Evolutionary conservation across 2,797 vertebrate genomes (phyloP), one percentile per base, ranked within the genome.

Genomic region (Gila robusta): DNA sequence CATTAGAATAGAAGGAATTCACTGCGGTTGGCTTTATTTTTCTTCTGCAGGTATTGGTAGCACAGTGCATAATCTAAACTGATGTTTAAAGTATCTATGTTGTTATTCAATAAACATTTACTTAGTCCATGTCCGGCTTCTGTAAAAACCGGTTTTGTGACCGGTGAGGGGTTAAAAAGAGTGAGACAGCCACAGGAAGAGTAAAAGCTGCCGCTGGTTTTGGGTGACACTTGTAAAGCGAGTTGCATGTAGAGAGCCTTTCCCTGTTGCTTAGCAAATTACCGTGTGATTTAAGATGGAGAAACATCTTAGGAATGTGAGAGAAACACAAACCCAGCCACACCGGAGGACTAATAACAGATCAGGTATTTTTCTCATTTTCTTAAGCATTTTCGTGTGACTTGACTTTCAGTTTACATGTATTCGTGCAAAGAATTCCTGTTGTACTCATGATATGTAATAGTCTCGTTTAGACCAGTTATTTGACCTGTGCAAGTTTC

Each of bases 351-450:
- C 56, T 21, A 64, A 32, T 39, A 62, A n/a, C 2, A 21, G 35
- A 14, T 4, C 87, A 94, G 95, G 94, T 95, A 94, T 70, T 32
- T 88, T 87, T 28, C 0, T 32, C 19, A 14, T 4, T 32, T n/a
- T 44, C 10, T 10, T n/a, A 41, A 1, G 23, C 9, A 1, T 83
- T 83, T 82, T n/a, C 54, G 59, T 32, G 4, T 49, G 39, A 41
- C 37, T 28, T 19, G 49, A 71, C 66, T 35, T 52, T 28, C 35
- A 41, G 66, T 23, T 32, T 2, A 23, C 37, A 23, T 21, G 28
- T 23, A 62, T 47, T 64, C 11, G 0, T 28, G 37, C 6, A 23
- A 71, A 49, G 11, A 67, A 44, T 14, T 19, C 23, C 54, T 6
- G 1, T 52, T 49, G 26, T 52, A 14, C 21, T 69, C 28, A 17